A percentile compares a stretch with the other conserved stretches of the same genome.
phyloP scores from a whole-genome alignment of 2,113 vertebrate species.

The Saguinus midas region DNA sequence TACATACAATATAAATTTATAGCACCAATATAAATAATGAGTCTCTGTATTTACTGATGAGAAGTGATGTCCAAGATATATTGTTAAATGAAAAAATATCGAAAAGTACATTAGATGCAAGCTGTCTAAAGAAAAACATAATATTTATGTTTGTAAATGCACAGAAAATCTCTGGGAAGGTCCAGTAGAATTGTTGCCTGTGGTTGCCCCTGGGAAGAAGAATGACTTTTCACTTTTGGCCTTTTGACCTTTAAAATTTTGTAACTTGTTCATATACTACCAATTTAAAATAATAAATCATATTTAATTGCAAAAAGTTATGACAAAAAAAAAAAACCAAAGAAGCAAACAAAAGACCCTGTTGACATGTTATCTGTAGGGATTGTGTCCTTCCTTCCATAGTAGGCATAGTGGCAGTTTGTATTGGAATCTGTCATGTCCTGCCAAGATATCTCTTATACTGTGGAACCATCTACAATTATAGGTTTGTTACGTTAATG shows the following conservation, averaged over 20 bases:
- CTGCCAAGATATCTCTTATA: not conserved
- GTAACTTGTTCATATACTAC: not conserved
- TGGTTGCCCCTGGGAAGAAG: not conserved
- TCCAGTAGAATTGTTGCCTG: not conserved
- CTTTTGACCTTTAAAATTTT: not conserved
- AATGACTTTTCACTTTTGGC: not conserved
- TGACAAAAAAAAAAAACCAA: not conserved
- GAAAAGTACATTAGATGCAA: not conserved
- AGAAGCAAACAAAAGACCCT: not conserved
- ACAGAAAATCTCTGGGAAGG: not conserved
- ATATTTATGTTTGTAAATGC: not conserved
- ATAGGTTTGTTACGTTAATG: not conserved
- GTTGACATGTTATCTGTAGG: not conserved
- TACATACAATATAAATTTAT: not conserved
- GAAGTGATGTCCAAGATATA: not conserved
- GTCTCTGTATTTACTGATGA: not conserved
- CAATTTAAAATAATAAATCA: not conserved
- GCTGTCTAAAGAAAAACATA: not conserved
- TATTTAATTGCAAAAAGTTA: not conserved
- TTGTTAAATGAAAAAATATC: not conserved
- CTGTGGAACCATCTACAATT: not conserved
- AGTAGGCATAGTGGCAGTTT: not conserved
- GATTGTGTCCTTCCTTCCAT: not conserved
- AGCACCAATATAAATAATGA: not conserved
- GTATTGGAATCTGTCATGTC: not conserved